Base-by-base conservation (phyloP, 2,797 vertebrate species). In the Delichon dasypus region DNA sequence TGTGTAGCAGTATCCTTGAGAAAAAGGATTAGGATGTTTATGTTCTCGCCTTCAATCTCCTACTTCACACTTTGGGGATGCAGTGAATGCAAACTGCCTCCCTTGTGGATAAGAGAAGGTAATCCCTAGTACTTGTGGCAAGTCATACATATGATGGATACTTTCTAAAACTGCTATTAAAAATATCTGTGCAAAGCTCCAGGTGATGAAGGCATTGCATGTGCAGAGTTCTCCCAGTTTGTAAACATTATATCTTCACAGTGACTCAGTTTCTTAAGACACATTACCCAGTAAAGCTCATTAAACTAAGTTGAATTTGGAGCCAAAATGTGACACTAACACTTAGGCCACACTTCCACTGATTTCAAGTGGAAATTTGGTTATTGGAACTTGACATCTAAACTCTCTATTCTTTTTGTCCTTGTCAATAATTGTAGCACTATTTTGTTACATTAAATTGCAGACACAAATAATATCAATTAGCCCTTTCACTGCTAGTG, bases 31-130 rank as follows among this genome's bases (percentile, higher is more conserved):
- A 93, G 32, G 53, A 77, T 91, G 57, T 76, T 92, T 94, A 50
- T 40, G 27, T 89, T 86, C 79, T 93, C 77, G 53, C 68, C 51
- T 89, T 90, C 77, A 68, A 22, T 95, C 77, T 90, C 53, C 50
- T 92, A 44, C 81, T 93, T 93, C 75, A 87, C 47, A 58, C 64
- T 64, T 86, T 9, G 5, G 47, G 16, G 36, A 30, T 93, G 73
- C 45, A 65, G 34, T 47, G 77, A 79, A 61, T 44, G 47, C 38
- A 74, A 83, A 62, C 47, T 85, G 11, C 38, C 30, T 82, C 20
- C 21, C 44, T 87, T 87, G 57, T 2, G 5, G 57, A 48, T 74
- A 61, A n/a, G 26, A 60, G 53, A 67, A 94, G 8, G 30, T 80
- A 80, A 77, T 91, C 64, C 27, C 3, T 36, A 30, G 10, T 80